Evolutionary conservation across 2,113 vertebrate genomes (phyloP).

Genomic region (Hippocampus guttulatus): DNA sequence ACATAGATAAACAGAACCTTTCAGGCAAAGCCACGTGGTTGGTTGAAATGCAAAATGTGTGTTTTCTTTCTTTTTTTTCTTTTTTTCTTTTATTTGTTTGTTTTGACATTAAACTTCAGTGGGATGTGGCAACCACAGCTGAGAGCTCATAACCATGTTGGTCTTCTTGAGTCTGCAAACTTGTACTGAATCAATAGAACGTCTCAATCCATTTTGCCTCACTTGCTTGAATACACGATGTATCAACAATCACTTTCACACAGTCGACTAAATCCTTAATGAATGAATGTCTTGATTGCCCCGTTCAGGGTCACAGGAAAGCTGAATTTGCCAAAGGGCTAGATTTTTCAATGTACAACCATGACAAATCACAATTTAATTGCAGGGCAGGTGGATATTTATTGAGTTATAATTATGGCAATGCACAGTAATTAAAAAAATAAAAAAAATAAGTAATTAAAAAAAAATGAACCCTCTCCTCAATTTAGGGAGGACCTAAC

Average conservation of each 20-base stretch:
- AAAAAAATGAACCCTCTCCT: background rate
- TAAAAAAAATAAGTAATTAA: too few relatives aligned
- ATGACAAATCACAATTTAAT: background rate
- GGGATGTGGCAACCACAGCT: too few relatives aligned
- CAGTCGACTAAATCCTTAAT: background rate
- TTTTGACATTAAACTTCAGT: too few relatives aligned
- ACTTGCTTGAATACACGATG: background rate
- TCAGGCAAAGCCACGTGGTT: too few relatives aligned
- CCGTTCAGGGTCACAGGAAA: background rate
- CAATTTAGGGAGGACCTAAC: slow-evolving; percentile 82
- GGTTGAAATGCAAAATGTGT: too few relatives aligned
- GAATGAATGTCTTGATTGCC: background rate
- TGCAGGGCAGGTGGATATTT: background rate
- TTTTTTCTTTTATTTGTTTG: too few relatives aligned
- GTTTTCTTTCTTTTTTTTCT: too few relatives aligned
- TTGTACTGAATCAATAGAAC: background rate
- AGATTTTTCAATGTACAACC: background rate
- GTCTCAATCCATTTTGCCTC: background rate
- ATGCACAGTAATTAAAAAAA: background rate
- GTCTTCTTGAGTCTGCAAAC: background rate
- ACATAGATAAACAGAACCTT: too few relatives aligned
- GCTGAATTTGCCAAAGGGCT: background rate
- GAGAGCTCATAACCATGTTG: too few relatives aligned
- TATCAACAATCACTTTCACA: background rate
- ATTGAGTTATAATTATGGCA: background rate